Percentiles rank a stretch among this genome's conserved stretches.
These are phyloP conservation scores for Drosophila rufa DNA, from an alignment of 1,140 invertebrate species.

Conservation along the genomic window DNA sequence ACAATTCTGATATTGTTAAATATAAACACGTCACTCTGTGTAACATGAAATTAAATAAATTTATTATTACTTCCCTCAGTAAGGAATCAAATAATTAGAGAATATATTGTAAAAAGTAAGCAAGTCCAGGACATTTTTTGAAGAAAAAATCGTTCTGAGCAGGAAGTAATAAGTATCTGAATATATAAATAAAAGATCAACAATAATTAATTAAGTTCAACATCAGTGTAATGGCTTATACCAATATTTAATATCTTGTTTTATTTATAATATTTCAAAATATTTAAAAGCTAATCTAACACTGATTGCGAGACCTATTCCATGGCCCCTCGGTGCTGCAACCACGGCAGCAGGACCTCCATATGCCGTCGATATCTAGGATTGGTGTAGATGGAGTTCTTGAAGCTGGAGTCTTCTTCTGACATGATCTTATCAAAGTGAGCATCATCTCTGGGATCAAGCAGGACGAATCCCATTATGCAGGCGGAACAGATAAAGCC, in stretches of 20 bases:
- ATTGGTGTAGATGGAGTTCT: conserved; percentile 37
- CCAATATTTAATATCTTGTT: not conserved
- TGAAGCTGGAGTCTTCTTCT: conserved; percentile 37
- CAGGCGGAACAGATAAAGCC: conserved; percentile 23
- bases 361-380: conserved; percentile 36
- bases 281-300: not conserved
- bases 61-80: too few species aligned
- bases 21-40: too few species aligned
- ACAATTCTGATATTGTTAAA: too few species aligned
- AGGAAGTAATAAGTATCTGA: too few species aligned
- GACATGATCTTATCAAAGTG: conserved; percentile 62
- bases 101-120: too few species aligned
- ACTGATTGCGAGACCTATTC: conserved; percentile 6
- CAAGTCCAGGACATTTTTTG: too few species aligned
- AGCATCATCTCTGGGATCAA: conserved; percentile 60
- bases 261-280: not conserved
- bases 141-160: too few species aligned
- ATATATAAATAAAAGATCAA: too few species aligned
- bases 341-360: conserved; percentile 64
- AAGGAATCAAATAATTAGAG: too few species aligned
- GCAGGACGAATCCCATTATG: conserved; percentile 40
- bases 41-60: too few species aligned
- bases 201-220: too few species aligned
- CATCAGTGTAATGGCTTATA: too few species aligned
- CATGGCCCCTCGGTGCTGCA: conserved; percentile 65